Evolutionary conservation across 2,113 vertebrate genomes (phyloP), one percentile per base, ranked within the genome.

Genomic region (Onychorhynchus coronatus): DNA sequence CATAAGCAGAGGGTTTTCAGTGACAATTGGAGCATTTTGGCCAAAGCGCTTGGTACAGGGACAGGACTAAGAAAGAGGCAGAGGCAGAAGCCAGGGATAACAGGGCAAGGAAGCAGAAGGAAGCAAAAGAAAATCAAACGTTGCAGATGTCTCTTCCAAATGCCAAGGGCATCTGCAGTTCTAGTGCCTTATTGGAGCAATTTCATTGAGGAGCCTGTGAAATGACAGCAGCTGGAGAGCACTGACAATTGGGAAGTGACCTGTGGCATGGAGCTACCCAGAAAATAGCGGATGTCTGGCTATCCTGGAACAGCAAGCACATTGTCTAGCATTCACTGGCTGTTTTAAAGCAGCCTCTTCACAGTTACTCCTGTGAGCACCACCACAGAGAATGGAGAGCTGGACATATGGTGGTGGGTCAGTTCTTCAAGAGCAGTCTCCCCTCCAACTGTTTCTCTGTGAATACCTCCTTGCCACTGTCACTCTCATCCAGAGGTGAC

Each of bases 1-100:
- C 93, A 89, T 71, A 96, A 95, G 88, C 47, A 95, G 83, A 94
- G 79, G 28, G 65, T 84, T 96, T 95, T 91, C 83, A 81, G 83
- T 81, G 88, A 72, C 79, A 90, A 71, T 61, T 0, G 2, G 59
- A 94, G 49, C 42, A 42, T 93, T 97, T 97, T 89, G 93, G 83
- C 86, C 88, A 62, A 91, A 88, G 92, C 28, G 3, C n/a, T 46
- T 93, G 88, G 56, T 86, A 86, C 28, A 75, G 61, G 56, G 61
- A 67, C 52, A 65, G 49, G 31, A 95, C 66, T 73, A 79, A 81
- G 86, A 73, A 84, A 72, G 44, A 63, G 25, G 39, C 8, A 92
- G 79, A 75, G 13, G 12, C n/a, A 85, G 76, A 61, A 61, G 87
- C 73, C 73, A 85, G 68, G 41, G n/a, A 67, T 52, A 92, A 78